These are phyloP conservation scores for Xenopus borealis DNA, from an alignment of 2,113 vertebrate genomes.

Conservation along the genomic window DNA sequence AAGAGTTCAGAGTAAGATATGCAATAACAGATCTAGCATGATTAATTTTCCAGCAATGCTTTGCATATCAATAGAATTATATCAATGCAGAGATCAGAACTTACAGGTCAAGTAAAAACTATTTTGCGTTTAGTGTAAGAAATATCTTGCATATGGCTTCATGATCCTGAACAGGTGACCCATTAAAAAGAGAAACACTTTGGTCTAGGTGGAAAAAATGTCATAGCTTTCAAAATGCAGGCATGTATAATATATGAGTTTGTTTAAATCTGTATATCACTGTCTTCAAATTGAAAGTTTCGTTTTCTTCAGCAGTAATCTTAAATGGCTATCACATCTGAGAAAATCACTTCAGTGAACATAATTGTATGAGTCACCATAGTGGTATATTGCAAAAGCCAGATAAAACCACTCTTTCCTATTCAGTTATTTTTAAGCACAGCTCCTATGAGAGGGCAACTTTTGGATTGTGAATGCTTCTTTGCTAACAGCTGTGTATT, in stretches of 20 bases:
- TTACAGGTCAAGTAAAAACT: neutral
- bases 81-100: too few species aligned
- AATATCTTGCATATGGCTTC: too few species aligned
- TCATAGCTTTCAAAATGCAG: constrained; percentile 4
- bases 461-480: too few species aligned
- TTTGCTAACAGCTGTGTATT: too few species aligned
- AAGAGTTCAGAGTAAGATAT: too few species aligned
- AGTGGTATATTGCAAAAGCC: constrained; percentile 23
- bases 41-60: too few species aligned
- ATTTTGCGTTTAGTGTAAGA: too few species aligned
- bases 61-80: too few species aligned
- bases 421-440: constrained; percentile 11
- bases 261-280: constrained; percentile 6
- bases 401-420: neutral
- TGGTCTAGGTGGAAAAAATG: too few species aligned
- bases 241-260: neutral
- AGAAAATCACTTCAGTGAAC: constrained; percentile 1
- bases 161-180: too few species aligned
- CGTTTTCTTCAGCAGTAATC: neutral
- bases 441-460: neutral
- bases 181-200: too few species aligned
- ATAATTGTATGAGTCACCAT: constrained; percentile 29
- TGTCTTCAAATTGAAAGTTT: constrained; percentile 5
- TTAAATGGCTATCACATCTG: constrained; percentile 21
- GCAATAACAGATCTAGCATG: neutral